Evolutionary conservation across 1,140 invertebrate genomes (phyloP).

Genomic region (Saccostrea echinata): DNA sequence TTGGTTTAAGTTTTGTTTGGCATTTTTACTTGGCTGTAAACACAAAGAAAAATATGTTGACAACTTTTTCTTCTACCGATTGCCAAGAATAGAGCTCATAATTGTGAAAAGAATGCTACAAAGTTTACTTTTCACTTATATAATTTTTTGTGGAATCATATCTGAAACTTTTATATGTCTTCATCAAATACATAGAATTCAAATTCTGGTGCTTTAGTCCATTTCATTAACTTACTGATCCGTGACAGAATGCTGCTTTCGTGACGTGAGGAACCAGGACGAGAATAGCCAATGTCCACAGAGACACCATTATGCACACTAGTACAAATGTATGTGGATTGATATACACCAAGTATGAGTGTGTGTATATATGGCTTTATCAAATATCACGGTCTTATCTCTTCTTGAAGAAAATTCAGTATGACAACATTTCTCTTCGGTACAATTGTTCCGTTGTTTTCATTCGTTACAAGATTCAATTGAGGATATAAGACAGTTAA

Average conservation of each 20-base stretch:
- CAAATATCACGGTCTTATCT: neutral
- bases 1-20: slow-evolving; percentile 67
- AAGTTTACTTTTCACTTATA: too few species aligned
- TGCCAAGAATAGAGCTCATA: too few species aligned
- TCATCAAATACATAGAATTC: neutral
- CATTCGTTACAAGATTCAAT: too few species aligned
- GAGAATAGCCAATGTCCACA: neutral
- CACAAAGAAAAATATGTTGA: neutral
- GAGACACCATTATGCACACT: neutral
- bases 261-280: neutral
- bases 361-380: neutral
- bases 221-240: neutral
- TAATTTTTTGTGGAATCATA: too few species aligned
- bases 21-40: slow-evolving; percentile 64
- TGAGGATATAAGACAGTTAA: too few species aligned
- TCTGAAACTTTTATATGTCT: neutral
- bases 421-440: too few species aligned
- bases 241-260: neutral
- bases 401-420: neutral
- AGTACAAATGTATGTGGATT: too few species aligned
- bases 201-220: neutral
- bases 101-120: too few species aligned
- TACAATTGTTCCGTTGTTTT: too few species aligned
- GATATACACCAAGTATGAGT: too few species aligned
- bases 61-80: too few species aligned